Conservation (phyloP, 1,140 invertebrate species). For the Drosophila virilis region DNA sequence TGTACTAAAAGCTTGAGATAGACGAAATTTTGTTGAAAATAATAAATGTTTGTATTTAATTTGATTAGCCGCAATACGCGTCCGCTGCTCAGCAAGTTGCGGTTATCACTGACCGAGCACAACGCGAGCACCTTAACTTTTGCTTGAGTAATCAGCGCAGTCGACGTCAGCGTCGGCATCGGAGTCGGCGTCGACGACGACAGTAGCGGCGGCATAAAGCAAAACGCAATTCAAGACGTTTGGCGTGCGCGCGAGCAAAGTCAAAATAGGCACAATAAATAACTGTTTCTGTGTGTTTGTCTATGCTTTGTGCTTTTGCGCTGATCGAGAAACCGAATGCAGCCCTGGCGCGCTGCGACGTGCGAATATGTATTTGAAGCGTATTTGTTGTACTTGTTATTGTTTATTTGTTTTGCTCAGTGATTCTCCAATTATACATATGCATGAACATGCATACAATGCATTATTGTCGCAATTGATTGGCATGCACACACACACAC, state of each 20-base stretch:
- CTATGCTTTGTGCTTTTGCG: constrained; percentile 7
- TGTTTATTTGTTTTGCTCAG: constrained; percentile 24
- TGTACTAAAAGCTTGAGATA: background rate
- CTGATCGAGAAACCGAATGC: constrained; percentile 8
- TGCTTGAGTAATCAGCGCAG: constrained; percentile 23
- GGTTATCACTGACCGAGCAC: constrained; percentile 66
- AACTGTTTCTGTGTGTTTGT: constrained; percentile 20
- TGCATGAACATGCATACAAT: background rate
- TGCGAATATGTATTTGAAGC: constrained; percentile 10
- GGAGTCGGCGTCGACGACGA: background rate
- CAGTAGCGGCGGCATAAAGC: background rate
- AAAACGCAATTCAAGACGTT: constrained; percentile 16
- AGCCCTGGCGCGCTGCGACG: constrained; percentile 36
- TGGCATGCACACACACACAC: constrained; percentile 26
- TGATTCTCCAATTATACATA: constrained; percentile 43
- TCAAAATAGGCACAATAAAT: constrained; percentile 35
- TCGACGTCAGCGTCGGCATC: constrained; percentile 7
- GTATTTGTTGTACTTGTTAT: constrained; percentile 28
- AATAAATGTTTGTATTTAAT: background rate
- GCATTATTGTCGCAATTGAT: constrained; percentile 57
- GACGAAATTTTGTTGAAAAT: too few species aligned
- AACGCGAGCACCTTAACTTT: constrained; percentile 59
- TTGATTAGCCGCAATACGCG: constrained; percentile 24
- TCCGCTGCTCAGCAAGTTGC: constrained; percentile 53
- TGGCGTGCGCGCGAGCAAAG: background rate